Percentiles rank a stretch among this genome's conserved stretches.
These are phyloP conservation scores for Pomatorhinus ruficollis DNA, from an alignment of 2,113 vertebrate species.

Conservation along the genomic window DNA sequence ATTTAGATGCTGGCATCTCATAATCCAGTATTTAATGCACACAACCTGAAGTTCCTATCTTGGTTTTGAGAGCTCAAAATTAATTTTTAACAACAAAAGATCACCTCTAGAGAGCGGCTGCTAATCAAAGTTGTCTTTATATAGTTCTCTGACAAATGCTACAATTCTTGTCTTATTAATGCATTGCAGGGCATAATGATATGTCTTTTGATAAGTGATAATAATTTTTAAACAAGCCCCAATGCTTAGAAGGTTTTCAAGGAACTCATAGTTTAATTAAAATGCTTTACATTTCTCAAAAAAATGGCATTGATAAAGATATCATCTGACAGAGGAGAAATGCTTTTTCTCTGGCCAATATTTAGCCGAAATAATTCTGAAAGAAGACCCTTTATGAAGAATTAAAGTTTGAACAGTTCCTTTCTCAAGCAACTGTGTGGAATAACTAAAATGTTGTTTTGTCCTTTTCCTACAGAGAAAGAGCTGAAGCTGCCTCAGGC, in stretches of 20 bases:
- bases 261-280: not conserved
- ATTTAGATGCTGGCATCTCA: not conserved
- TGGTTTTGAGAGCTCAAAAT: not conserved
- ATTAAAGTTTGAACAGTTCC: conserved; percentile 8
- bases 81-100: not conserved
- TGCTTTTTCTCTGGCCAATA: not conserved
- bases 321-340: not conserved
- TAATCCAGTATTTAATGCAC: not conserved
- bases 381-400: not conserved
- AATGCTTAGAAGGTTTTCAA: not conserved
- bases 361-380: not conserved
- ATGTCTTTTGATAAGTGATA: not conserved
- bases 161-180: not conserved
- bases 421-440: not conserved
- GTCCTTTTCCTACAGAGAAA: conserved; percentile 1
- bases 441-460: conserved; percentile 43
- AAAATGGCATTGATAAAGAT: not conserved
- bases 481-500: conserved; percentile 27
- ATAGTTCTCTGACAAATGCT: not conserved
- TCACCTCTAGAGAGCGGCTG: not conserved
- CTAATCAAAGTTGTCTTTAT: not conserved
- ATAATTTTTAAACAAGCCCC: not conserved
- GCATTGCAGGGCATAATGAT: not conserved
- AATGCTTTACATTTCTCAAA: not conserved
- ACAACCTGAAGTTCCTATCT: not conserved